Percentiles rank a stretch among this genome's conserved stretches.
Evolutionary conservation across 2,888 invertebrate genomes (phyloP).

Genomic region (Anoncus sp.): DNA sequence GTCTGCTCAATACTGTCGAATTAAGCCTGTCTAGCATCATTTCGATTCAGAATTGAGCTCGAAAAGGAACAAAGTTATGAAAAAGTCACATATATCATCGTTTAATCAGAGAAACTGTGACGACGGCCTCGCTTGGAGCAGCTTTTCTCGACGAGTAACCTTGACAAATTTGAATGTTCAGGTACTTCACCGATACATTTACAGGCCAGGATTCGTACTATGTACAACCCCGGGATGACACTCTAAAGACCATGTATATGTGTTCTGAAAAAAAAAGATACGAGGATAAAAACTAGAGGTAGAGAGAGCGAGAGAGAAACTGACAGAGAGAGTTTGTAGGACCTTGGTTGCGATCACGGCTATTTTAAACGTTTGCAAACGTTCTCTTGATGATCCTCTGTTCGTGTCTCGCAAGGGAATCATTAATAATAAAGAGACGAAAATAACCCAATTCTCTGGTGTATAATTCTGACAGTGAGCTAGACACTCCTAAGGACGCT

Average conservation of each 20-base stretch:
- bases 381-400: constrained; percentile 17
- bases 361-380: background rate
- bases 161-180: background rate
- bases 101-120: too few species aligned
- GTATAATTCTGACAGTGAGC: background rate
- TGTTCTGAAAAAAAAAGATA: background rate
- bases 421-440: constrained; percentile 24
- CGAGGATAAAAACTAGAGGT: background rate
- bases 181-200: background rate
- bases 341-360: background rate
- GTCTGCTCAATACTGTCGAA: too few species aligned
- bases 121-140: too few species aligned
- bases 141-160: constrained; percentile 3
- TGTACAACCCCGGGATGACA: background rate
- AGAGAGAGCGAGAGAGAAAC: too few species aligned
- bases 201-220: background rate
- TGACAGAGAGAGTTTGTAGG: background rate
- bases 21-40: too few species aligned
- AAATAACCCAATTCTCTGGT: constrained; percentile 1
- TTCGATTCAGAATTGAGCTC: background rate
- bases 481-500: constrained; percentile 6
- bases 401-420: background rate
- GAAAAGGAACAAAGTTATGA: constrained; percentile 1
- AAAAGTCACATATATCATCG: too few species aligned
- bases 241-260: background rate